Conservation (phyloP, 2,797 vertebrate genomes). For the Syngnathus rostellatus region DNA sequence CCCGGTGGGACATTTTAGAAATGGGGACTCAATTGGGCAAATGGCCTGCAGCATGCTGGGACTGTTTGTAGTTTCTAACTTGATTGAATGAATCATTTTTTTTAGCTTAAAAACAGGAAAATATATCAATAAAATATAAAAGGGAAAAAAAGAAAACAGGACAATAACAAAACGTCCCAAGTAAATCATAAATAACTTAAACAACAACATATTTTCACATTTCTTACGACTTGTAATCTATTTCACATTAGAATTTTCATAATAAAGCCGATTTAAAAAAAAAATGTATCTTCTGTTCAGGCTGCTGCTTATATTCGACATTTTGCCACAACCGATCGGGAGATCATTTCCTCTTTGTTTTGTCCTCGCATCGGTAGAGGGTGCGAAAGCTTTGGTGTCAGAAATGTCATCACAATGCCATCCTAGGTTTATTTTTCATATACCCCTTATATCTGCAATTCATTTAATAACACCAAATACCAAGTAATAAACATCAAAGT, state of each 20-base stretch:
- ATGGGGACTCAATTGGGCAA: neutral
- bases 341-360: neutral
- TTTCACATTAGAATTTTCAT: too few species aligned
- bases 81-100: too few species aligned
- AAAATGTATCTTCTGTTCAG: too few species aligned
- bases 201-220: too few species aligned
- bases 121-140: too few species aligned
- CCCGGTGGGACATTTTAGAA: neutral
- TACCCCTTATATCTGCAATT: neutral
- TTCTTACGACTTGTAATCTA: too few species aligned
- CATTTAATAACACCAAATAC: neutral
- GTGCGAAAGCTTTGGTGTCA: neutral
- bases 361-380: neutral
- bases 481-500: neutral
- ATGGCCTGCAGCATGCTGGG: conserved; percentile 47
- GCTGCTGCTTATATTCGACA: neutral
- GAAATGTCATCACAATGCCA: neutral
- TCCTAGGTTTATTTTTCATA: neutral
- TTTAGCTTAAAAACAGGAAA: too few species aligned
- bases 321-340: neutral
- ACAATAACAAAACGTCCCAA: too few species aligned
- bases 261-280: too few species aligned
- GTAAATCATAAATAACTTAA: too few species aligned
- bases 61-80: conserved; percentile 32
- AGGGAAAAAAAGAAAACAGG: too few species aligned